These are phyloP conservation scores for Oryzias celebensis DNA, from an alignment of 2,113 vertebrate species.

Conservation along the genomic window DNA sequence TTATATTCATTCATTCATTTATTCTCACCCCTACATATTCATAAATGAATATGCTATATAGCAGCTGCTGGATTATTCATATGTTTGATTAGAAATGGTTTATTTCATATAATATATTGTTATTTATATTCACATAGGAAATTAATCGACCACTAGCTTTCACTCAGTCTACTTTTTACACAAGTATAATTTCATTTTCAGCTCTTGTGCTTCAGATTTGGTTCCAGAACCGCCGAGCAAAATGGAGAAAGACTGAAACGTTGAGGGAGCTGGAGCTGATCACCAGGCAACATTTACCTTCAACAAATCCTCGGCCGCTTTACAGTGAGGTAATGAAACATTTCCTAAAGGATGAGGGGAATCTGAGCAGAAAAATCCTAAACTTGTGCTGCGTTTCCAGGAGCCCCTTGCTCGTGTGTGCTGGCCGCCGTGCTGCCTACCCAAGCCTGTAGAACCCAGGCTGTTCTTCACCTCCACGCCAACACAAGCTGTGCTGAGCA, in stretches of 20 bases:
- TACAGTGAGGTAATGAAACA: slow-evolving; percentile 48
- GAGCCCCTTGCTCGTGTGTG: slow-evolving; percentile 21
- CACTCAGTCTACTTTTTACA: not conserved
- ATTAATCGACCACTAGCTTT: not conserved
- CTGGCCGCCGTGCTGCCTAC: slow-evolving; percentile 51
- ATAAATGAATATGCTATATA: no score
- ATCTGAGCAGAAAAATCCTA: not conserved
- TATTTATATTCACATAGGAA: no score
- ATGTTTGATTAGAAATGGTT: no score
- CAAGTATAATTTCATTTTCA: not conserved
- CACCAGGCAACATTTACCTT: slow-evolving; percentile 14
- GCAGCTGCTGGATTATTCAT: no score
- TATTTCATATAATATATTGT: no score
- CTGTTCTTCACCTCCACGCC: slow-evolving; percentile 16
- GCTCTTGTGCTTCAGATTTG: slow-evolving; percentile 55
- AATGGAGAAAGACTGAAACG: slow-evolving; percentile 66
- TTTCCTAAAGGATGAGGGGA: not conserved
- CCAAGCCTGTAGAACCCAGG: slow-evolving; percentile 27
- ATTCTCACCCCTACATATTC: no score
- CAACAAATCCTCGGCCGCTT: slow-evolving; percentile 5
- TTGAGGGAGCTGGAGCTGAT: slow-evolving; percentile 48
- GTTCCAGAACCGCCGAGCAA: slow-evolving; percentile 72
- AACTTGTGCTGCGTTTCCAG: slow-evolving; percentile 11
- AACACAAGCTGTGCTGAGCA: slow-evolving; percentile 7
- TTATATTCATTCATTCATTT: no score